Evolutionary conservation across 1,140 invertebrate species (phyloP).

Genomic region (Drosophila arizonae): DNA sequence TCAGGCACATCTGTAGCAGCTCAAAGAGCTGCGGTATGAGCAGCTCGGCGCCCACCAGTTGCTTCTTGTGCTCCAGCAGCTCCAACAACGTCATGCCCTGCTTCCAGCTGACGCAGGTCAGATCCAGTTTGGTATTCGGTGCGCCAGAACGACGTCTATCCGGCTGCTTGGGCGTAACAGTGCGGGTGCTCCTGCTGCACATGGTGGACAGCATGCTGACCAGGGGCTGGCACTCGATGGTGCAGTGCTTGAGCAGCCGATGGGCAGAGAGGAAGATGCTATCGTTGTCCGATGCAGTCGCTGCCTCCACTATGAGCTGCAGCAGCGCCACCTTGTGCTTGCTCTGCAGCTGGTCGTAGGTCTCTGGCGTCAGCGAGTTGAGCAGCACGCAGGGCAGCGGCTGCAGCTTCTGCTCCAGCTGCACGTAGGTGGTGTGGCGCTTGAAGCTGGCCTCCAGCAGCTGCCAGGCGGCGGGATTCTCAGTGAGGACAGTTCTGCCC

Average conservation of each 20-base stretch:
- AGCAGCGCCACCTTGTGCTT: slow-evolving; percentile 83
- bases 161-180: slow-evolving; percentile 1
- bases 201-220: slow-evolving; percentile 84
- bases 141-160: slow-evolving; percentile 59
- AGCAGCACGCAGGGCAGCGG: slow-evolving; percentile 68
- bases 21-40: slow-evolving; percentile 91
- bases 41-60: slow-evolving; percentile 85
- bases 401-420: slow-evolving; percentile 57
- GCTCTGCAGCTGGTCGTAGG: slow-evolving; percentile 84
- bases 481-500: slow-evolving; percentile 45
- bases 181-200: slow-evolving; percentile 21
- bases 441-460: slow-evolving; percentile 59
- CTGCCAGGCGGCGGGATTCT: slow-evolving; percentile 57
- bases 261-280: slow-evolving; percentile 85
- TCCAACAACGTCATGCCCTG: slow-evolving; percentile 91
- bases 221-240: slow-evolving; percentile 86
- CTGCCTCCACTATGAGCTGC: slow-evolving; percentile 83
- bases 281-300: slow-evolving; percentile 84
- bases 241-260: slow-evolving; percentile 88
- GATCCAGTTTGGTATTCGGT: slow-evolving; percentile 57
- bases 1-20: slow-evolving; percentile 90
- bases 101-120: slow-evolving; percentile 88
- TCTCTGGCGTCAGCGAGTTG: slow-evolving; percentile 84
- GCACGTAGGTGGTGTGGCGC: slow-evolving; percentile 53
- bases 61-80: slow-evolving; percentile 92